Base-by-base conservation (phyloP, 2,113 vertebrate species). In the Scortum barcoo region DNA sequence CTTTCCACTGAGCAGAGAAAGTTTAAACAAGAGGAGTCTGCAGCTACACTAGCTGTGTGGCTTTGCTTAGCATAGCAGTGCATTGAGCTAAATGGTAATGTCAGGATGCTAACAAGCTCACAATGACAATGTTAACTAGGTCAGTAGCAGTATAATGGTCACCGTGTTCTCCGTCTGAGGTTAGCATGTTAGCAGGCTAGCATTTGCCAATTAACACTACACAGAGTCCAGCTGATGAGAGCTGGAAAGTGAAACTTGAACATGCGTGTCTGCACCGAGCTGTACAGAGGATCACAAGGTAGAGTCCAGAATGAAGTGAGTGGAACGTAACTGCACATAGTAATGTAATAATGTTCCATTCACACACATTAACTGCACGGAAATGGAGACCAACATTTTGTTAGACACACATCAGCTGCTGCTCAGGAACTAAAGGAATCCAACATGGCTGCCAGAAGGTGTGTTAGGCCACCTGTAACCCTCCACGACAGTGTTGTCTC, bases 381-480 rank as follows among this genome's bases (percentile, higher is more conserved):
- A 54, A 9, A 54, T 1, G 5, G 24, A 53, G 19, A 51, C 10
- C 22, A 60, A 42, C 14, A 42, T 57, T 57, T 60, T n/a, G 67
- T n/a, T 12, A 66, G 40, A 58, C 44, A 60, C 44, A 69, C 28
- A 50, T 58, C 12, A 42, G n/a, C n/a, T 33, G 42, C 20, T 30
- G 10, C 14, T 28, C 3, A 7, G 38, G 19, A 50, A 28, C 44
- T 56, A 38, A 44, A 62, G 16, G 36, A 33, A 81, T 62, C 68
- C 73, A 73, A 68, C n/a, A 62, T 40, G 53, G 53, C 78, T 54
- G 60, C 58, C 66, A 53, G 26, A 60, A 38, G 13, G 9, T 16
- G 16, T n/a, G 36, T 36, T 19, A 16, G 81, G 12, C 22, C 58
- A 65, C 33, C 42, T 14, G 60, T 4, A n/a, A 40, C 17, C 3